These are phyloP conservation scores for Microcebus jonahi DNA, from an alignment of 2,113 vertebrate genomes.

Conservation along the genomic window DNA sequence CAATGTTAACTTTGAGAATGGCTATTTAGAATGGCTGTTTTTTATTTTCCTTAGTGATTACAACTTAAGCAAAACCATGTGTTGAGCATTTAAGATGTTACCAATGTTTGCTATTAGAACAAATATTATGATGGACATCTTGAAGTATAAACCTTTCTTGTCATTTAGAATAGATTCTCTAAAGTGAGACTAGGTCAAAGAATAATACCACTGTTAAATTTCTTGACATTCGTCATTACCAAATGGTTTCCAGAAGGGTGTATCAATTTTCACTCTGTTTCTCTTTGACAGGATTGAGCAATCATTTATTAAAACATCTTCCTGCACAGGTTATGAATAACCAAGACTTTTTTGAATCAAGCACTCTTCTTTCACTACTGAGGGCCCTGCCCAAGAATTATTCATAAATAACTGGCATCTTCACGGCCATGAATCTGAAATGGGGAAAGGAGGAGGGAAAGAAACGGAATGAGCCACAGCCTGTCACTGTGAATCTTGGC, in stretches of 20 bases:
- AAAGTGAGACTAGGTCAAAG: conserved; percentile 2
- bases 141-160: conserved; percentile 30
- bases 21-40: conserved; percentile 33
- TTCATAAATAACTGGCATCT: conserved; percentile 7
- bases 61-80: background rate
- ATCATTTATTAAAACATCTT: conserved; percentile 42
- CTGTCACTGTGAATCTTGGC: conserved; percentile 35
- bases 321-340: conserved; percentile 27
- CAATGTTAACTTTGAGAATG: background rate
- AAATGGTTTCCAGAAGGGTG: background rate
- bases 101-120: background rate
- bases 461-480: background rate
- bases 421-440: conserved; percentile 10
- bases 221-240: background rate
- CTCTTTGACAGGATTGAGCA: conserved; percentile 20
- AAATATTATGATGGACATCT: conserved; percentile 27
- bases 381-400: background rate
- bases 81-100: background rate
- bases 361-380: background rate
- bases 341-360: background rate
- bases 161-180: conserved; percentile 6
- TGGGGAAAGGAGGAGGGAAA: background rate
- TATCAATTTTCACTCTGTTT: conserved; percentile 52
- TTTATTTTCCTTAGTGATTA: background rate
- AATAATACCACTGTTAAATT: conserved; percentile 21